phyloP scores from a whole-genome alignment of 2,113 vertebrate species.

The Mungos mungo region DNA sequence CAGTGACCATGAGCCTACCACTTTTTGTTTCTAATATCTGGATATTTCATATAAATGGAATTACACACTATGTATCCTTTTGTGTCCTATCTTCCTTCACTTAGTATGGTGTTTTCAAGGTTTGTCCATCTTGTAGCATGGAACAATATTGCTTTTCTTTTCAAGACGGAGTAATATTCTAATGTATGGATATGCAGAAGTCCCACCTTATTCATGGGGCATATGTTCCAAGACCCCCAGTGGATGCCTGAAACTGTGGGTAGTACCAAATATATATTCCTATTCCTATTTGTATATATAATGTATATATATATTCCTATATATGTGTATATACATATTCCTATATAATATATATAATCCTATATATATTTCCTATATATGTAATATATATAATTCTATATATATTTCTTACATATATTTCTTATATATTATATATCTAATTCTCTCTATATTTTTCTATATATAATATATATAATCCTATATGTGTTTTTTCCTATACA shows the following conservation, averaged over 20 bases:
- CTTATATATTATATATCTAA: not conserved
- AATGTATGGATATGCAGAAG: not conserved
- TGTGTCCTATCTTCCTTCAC: not conserved
- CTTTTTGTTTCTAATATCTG: not conserved
- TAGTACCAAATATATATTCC: not conserved
- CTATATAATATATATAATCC: too few species aligned
- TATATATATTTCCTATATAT: too few species aligned
- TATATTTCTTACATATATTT: too few species aligned
- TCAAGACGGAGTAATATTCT: not conserved
- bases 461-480: too few species aligned
- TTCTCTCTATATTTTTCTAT: too few species aligned
- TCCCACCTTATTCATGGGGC: not conserved
- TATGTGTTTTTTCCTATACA: too few species aligned
- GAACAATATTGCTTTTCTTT: not conserved
- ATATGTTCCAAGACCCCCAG: not conserved
- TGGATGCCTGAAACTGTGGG: not conserved
- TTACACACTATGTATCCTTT: not conserved
- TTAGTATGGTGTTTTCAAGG: not conserved
- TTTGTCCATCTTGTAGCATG: not conserved
- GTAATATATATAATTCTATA: too few species aligned
- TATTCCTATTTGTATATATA: not conserved
- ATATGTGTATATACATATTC: too few species aligned
- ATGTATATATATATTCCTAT: too few species aligned
- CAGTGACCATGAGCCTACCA: not conserved
- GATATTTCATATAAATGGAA: not conserved